Evolutionary conservation across 2,797 vertebrate species (phyloP).

Genomic region (Falco naumanni): DNA sequence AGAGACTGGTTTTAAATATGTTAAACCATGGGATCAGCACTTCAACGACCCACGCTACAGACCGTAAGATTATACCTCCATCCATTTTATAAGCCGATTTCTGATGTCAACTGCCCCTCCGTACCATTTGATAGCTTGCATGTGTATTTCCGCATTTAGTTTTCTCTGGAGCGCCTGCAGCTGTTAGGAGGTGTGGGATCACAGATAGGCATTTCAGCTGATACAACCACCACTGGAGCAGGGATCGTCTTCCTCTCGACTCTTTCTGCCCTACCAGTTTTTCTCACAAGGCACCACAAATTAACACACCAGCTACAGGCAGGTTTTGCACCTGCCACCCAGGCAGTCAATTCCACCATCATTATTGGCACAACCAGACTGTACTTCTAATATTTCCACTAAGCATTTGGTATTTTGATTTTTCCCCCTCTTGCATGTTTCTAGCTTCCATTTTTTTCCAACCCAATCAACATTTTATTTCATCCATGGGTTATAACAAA

Average conservation of each 20-base stretch:
- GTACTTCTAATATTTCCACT: not conserved
- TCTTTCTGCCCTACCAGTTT: not conserved
- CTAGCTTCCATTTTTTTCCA: not conserved
- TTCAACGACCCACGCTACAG: not conserved
- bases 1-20: not conserved
- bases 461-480: not conserved
- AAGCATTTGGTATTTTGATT: not conserved
- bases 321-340: not conserved
- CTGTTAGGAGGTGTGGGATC: not conserved
- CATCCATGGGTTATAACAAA: not conserved
- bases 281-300: not conserved
- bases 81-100: not conserved
- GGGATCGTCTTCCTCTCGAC: not conserved
- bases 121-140: not conserved
- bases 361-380: not conserved
- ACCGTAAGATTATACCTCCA: not conserved
- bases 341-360: not conserved
- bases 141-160: not conserved
- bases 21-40: not conserved
- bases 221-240: accelerated
- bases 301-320: not conserved
- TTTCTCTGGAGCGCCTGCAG: not conserved
- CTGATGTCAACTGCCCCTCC: not conserved
- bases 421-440: not conserved
- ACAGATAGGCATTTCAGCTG: accelerated